phyloP scores from a whole-genome alignment of 2,797 vertebrate species.

The Phrynocephalus vlangalii region DNA sequence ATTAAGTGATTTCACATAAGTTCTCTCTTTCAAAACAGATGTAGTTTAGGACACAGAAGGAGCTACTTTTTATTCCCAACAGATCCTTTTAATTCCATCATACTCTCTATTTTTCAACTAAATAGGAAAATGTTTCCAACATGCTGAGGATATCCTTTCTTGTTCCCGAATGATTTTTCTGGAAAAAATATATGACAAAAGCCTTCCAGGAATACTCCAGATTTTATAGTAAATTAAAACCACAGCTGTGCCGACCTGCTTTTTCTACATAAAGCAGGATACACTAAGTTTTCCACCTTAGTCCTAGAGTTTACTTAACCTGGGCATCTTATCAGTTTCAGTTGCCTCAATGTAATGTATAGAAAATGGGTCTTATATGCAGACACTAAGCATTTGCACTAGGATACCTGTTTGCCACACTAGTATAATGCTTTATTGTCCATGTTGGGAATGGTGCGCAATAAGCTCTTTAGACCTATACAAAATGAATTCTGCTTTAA shows the following conservation, averaged over 20 bases:
- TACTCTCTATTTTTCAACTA: constrained; percentile 25
- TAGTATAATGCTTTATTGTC: not conserved
- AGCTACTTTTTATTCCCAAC: constrained; percentile 32
- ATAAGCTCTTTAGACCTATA: too few relatives aligned
- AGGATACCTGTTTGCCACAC: not conserved
- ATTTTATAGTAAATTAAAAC: constrained; percentile 40
- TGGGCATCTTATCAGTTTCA: not conserved
- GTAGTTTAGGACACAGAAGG: constrained; percentile 20
- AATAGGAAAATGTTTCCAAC: constrained; percentile 37
- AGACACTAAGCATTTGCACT: not conserved
- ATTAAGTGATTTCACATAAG: constrained; percentile 39
- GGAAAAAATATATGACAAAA: constrained; percentile 12
- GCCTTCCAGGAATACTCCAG: constrained; percentile 14
- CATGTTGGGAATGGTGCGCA: too few relatives aligned
- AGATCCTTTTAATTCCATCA: constrained; percentile 36
- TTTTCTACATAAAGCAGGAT: constrained; percentile 24
- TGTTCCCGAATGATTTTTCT: constrained; percentile 26
- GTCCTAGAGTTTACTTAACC: not conserved
- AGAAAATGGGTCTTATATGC: not conserved
- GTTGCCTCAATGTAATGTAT: not conserved
- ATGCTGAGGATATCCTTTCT: constrained; percentile 34
- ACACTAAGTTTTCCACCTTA: not conserved
- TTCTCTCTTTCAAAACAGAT: constrained; percentile 33
- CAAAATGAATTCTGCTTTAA: too few relatives aligned
- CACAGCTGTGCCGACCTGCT: constrained; percentile 21